Evolutionary conservation across 2,113 vertebrate species (phyloP), one percentile per base, ranked within the genome.

Genomic region (Hassar affinis): DNA sequence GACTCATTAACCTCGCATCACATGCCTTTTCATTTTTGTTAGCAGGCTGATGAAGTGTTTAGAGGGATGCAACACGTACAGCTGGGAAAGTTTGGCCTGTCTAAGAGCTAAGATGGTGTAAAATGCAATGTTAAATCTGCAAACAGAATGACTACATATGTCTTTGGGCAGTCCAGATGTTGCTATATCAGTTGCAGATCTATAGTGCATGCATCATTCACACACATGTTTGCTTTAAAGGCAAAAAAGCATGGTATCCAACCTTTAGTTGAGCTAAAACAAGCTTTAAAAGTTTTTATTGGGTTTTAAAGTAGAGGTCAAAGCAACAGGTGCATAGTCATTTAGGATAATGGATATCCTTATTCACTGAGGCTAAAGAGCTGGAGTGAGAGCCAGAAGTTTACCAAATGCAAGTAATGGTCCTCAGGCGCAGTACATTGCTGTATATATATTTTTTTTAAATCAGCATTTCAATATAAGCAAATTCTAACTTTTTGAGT

Each of bases 121-220:
- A 74, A 74, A 74, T 74, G n/a, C 71, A 18, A 42, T 45, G 38
- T 71, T 45, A 45, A 30, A 49, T 51, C 71, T 72, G 42, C 47
- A 74, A 74, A 51, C 45, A 72, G 71, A 74, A 49, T 74, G 42
- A 17, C 71, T 74, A 7, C 49, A 76, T 52, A 33, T 76, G 72
- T 10, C 47, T 76, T 17, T 54, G 47, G 72, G 72, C 72, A 30
- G 18, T 52, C 72, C 72, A 76, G 72, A 76, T 76, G 72, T 76
- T 76, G 14, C 27, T 47, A 49, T 76, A 52, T 52, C 72, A 52
- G 15, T 52, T 52, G 17, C 30, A 76, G 72, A 76, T 76, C 72
- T 76, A 76, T 76, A 22, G 30, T 20, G 49, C 49, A 25, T 30
- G n/a, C 47, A 76, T 30, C 72, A 20, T 76, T 76, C 27, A 76